Base-by-base conservation (phyloP, 1,140 invertebrate species). In the Littorina saxatilis region DNA sequence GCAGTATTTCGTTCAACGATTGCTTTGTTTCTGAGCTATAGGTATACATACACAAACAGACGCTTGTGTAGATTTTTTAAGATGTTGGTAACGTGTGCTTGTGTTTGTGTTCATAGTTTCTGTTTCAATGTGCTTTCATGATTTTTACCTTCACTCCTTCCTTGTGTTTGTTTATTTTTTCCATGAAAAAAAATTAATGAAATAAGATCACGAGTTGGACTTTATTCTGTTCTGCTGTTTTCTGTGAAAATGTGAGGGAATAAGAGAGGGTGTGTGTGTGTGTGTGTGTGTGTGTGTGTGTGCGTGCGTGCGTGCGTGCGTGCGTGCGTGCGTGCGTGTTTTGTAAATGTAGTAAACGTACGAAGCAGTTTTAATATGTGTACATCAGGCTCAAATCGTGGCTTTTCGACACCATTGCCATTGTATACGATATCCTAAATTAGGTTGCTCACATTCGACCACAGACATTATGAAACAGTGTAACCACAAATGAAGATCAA, bases 61-160 rank as follows among this genome's bases (percentile, higher is more conserved):
- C 43, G 43, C 43, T 17, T 47, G 17, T 47, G 43, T 47, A 47
- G 43, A 47, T 17, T 17, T 47, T 47, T 47, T 32, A 32, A 32
- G n/a, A 27, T 63, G 61, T 63, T 63, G 29, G 61, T 63, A 47
- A 47, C 43, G 61, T 63, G 61, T 63, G 61, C 13, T 47, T 9
- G 61, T 27, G n/a, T 32, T 63, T 63, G 23, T 63, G 11, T 47
- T 47, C 43, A 32, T 32, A 32, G 27, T 63, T 63, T 63, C 61
- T 63, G n/a, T 63, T 63, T 27, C n/a, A 63, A 63, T 63, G 61
- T 63, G 61, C 61, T 63, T 63, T 63, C 61, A 63, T 63, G 61
- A 32, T 63, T 63, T 63, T 63, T 63, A 63, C 61, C 61, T 63
- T 63, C 61, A 13, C 61, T 32, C 61, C 29, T n/a, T 27, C 29